Conservation (phyloP, 2,888 invertebrate species). For the Seira ritae region DNA sequence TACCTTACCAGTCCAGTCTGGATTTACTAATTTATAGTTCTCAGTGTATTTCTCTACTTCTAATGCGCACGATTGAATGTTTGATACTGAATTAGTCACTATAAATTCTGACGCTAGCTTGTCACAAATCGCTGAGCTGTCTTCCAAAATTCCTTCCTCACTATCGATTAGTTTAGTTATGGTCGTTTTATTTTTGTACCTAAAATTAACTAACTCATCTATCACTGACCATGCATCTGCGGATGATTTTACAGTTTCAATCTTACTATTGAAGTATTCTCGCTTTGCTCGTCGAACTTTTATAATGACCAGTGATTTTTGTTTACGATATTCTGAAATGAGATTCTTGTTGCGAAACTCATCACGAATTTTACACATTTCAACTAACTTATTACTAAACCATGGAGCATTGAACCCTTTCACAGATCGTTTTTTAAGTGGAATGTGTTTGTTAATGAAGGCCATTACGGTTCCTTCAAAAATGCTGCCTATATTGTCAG, state of each 20-base stretch:
- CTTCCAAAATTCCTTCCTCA: conserved; percentile 17
- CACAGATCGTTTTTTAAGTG: neutral
- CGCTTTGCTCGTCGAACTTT: neutral
- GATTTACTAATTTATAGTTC: neutral
- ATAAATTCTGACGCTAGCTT: conserved; percentile 24
- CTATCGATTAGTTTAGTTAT: conserved; percentile 29
- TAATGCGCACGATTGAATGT: neutral
- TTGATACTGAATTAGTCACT: neutral
- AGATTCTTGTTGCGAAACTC: too few species aligned
- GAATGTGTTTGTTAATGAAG: neutral
- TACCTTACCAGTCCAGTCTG: too few species aligned
- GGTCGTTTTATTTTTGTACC: too few species aligned
- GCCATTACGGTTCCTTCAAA: conserved; percentile 3
- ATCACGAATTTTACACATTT: neutral
- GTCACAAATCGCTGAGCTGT: too few species aligned
- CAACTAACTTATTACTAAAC: neutral
- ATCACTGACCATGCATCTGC: conserved; percentile 14
- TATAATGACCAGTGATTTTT: too few species aligned
- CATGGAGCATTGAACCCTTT: neutral
- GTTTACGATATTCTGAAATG: too few species aligned
- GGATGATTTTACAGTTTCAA: neutral
- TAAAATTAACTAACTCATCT: conserved; percentile 25
- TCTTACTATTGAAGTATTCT: neutral
- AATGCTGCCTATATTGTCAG: neutral
- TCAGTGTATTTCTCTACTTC: neutral